Evolutionary conservation across 2,797 vertebrate species (phyloP).

Genomic region (Triplophysa bombifrons): DNA sequence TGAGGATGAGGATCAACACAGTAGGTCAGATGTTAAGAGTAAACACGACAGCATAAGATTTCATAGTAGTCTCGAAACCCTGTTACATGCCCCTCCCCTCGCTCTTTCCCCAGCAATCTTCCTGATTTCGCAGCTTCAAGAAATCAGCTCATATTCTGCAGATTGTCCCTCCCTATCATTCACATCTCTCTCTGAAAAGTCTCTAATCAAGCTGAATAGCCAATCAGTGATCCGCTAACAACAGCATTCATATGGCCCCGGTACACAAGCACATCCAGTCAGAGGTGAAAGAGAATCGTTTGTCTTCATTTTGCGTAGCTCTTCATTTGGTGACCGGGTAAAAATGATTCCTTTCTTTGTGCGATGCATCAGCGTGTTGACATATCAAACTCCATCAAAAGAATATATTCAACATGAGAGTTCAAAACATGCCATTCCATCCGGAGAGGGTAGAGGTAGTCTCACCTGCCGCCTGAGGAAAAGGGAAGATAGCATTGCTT

Average conservation of each 20-base stretch:
- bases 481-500: conserved; percentile 34
- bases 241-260: conserved; percentile 23
- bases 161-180: conserved; percentile 49
- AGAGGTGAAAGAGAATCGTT: conserved; percentile 23
- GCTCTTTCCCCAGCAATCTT: conserved; percentile 46
- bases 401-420: conserved; percentile 38
- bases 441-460: conserved; percentile 29
- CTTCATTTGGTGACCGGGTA: conserved; percentile 33
- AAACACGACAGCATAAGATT: conserved; percentile 26
- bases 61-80: conserved; percentile 29
- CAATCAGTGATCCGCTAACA: conserved; percentile 46
- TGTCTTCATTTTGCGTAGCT: conserved; percentile 21
- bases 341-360: conserved; percentile 34
- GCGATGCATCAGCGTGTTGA: conserved; percentile 42
- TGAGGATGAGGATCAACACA: conserved; percentile 8
- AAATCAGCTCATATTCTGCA: conserved; percentile 59
- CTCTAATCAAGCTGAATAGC: conserved; percentile 60
- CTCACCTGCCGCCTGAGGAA: conserved; percentile 12
- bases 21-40: conserved; percentile 29
- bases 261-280: conserved; percentile 31
- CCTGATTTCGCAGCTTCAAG: conserved; percentile 55
- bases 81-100: conserved; percentile 12
- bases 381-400: conserved; percentile 45
- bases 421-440: conserved; percentile 35
- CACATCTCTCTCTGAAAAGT: conserved; percentile 53